These are phyloP conservation scores for Parthenolecanium corni DNA, from an alignment of 2,888 invertebrate species.

Conservation along the genomic window DNA sequence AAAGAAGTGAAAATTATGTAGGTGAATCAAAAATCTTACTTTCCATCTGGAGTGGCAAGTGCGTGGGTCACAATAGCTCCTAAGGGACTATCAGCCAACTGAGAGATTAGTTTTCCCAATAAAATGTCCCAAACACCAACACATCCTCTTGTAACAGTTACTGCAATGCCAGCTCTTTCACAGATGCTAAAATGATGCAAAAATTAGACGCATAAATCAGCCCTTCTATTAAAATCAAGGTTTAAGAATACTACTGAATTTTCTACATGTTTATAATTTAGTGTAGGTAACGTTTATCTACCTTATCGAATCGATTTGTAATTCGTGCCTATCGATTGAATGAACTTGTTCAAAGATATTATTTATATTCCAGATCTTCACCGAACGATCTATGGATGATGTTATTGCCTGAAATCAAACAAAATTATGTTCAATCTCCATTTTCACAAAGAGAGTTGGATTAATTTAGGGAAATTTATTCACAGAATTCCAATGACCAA, in stretches of 20 bases:
- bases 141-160: slow-evolving; percentile 85
- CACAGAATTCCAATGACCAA: slow-evolving; percentile 73
- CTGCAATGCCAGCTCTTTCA: slow-evolving; percentile 66
- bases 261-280: no score
- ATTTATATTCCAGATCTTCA: slow-evolving; percentile 98
- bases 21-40: no score
- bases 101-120: slow-evolving; percentile 70
- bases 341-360: slow-evolving; percentile 97
- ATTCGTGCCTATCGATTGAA: slow-evolving; percentile 86
- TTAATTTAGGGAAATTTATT: no score
- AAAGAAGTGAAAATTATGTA: no score
- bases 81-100: slow-evolving; percentile 78
- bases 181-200: slow-evolving; percentile 42
- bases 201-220: no score
- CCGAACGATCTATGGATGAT: slow-evolving; percentile 92
- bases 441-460: no score
- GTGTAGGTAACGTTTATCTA: slow-evolving; percentile 37
- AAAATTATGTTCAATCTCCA: no score
- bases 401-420: slow-evolving; percentile 59
- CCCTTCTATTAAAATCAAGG: no score
- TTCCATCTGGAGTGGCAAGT: slow-evolving; percentile 68
- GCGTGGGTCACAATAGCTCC: slow-evolving; percentile 93
- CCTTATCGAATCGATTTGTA: slow-evolving; percentile 87
- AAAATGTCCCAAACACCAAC: slow-evolving; percentile 90
- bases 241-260: no score